phyloP scores from a whole-genome alignment of 37 sponge, comb jelly and placozoan genomes.

The Haliclona indistincta region DNA sequence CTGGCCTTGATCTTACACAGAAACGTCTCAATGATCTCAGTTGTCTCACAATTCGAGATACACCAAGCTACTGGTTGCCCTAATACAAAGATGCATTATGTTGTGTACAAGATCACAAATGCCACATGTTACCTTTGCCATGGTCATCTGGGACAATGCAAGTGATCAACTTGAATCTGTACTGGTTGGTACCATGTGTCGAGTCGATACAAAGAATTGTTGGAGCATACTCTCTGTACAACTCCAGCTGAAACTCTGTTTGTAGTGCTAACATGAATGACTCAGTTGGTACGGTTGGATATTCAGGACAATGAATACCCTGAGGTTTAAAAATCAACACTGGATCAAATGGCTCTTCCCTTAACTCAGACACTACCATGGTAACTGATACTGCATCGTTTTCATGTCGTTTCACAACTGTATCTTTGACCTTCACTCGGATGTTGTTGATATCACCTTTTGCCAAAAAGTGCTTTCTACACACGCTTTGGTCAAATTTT shows the following conservation, averaged over 20 bases:
- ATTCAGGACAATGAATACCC: background rate
- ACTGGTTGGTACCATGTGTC: slow-evolving; percentile 38
- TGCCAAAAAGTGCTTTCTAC: slow-evolving; percentile 4
- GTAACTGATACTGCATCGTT: slow-evolving; percentile 2
- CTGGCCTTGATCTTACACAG: background rate
- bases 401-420: slow-evolving; percentile 9
- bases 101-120: background rate
- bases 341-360: slow-evolving; percentile 9
- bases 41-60: background rate
- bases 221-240: slow-evolving; percentile 10
- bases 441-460: slow-evolving; percentile 21
- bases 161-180: slow-evolving; percentile 29
- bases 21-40: slow-evolving; percentile 1
- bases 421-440: slow-evolving; percentile 9
- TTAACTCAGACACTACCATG: background rate
- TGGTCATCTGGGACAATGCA: slow-evolving; percentile 26
- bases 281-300: background rate
- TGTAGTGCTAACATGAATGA: no score
- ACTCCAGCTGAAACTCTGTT: slow-evolving; percentile 17
- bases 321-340: slow-evolving; percentile 11
- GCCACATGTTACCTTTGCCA: slow-evolving; percentile 29
- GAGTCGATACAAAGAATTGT: slow-evolving; percentile 35
- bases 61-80: slow-evolving; percentile 28
- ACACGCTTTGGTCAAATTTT: background rate
- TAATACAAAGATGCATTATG: background rate